phyloP scores from a whole-genome alignment of 2,888 invertebrate species.

The Salticus scenicus region DNA sequence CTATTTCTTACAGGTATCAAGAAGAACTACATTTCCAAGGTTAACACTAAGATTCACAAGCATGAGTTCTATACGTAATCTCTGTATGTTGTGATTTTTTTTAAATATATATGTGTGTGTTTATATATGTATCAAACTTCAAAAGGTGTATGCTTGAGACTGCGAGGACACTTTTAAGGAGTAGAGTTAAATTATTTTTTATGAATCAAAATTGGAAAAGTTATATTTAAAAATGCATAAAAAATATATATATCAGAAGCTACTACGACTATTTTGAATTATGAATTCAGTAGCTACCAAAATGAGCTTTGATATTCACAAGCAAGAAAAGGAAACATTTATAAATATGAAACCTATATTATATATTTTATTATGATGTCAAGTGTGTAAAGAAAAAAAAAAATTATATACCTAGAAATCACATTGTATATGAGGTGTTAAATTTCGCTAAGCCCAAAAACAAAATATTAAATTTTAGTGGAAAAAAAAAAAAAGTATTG shows the following conservation, averaged over 20 bases:
- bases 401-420: no score
- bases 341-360: not conserved
- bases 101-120: conserved; percentile 16
- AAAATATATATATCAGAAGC: no score
- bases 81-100: conserved; percentile 35
- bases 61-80: conserved; percentile 39
- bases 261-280: not conserved
- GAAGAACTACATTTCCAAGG: no score
- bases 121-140: conserved; percentile 33
- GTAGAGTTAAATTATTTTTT: conserved; percentile 1
- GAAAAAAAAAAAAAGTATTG: no score
- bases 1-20: no score
- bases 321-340: not conserved
- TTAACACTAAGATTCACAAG: no score
- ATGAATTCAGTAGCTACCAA: not conserved
- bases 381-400: no score
- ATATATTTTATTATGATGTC: no score
- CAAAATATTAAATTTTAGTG: no score
- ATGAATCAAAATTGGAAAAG: not conserved
- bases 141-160: conserved; percentile 44
- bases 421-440: no score
- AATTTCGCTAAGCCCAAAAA: no score
- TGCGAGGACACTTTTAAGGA: not conserved
- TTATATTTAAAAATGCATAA: not conserved
- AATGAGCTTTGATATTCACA: not conserved